phyloP scores from a whole-genome alignment of 2,113 vertebrate species.

The Chroicocephalus ridibundus region DNA sequence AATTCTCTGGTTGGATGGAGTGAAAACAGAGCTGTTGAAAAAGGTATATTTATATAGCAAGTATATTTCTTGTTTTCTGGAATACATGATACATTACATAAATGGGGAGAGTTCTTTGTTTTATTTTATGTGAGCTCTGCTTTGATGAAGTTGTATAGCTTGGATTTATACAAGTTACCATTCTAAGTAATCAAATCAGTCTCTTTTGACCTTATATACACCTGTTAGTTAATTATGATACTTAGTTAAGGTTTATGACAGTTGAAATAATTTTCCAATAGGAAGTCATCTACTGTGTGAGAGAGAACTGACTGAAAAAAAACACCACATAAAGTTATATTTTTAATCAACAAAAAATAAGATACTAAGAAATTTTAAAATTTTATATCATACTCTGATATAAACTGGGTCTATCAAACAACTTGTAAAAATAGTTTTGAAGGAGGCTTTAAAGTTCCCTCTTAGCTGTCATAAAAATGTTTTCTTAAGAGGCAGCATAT shows the following conservation, averaged over 20 bases:
- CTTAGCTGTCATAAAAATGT: not conserved
- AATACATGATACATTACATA: not conserved
- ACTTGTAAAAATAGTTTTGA: not conserved
- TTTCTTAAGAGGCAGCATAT: not conserved
- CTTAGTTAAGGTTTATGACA: not conserved
- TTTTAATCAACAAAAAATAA: not conserved
- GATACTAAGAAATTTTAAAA: not conserved
- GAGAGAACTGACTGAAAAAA: not conserved
- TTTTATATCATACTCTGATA: not conserved
- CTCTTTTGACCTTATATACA: not conserved
- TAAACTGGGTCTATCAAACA: not conserved
- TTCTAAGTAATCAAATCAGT: not conserved
- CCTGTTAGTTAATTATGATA: not conserved
- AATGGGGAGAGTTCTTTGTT: not conserved
- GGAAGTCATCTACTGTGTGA: not conserved
- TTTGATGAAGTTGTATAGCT: not conserved
- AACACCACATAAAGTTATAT: not conserved
- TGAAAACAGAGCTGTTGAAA: conserved; percentile 23
- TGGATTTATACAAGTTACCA: not conserved
- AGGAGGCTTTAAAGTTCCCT: not conserved
- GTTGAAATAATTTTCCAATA: not conserved
- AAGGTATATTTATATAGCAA: conserved; percentile 24
- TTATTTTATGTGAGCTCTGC: not conserved
- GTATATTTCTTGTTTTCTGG: not conserved
- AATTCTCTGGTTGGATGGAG: conserved; percentile 20